Base-by-base conservation (phyloP, 92 coral and sea anemone genomes). In the Parazoanthus swiftii region DNA sequence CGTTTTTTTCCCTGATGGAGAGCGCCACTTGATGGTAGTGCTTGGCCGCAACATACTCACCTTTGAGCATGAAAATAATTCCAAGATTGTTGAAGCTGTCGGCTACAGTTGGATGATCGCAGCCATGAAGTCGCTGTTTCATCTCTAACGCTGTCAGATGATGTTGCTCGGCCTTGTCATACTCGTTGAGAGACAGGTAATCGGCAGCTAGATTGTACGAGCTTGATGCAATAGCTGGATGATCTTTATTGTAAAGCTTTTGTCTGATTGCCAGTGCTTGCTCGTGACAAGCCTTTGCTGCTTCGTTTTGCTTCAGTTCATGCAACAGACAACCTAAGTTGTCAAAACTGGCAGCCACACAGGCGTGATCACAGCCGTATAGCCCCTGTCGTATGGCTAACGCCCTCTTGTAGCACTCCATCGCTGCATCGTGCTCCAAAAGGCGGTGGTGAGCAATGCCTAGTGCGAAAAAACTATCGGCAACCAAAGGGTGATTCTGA, bases 361-460 rank as follows among this genome's bases (percentile, higher is more conserved):
- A 68, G 44, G 67, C 78, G 56, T 84, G 87, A 71, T 84, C 65
- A 16, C 87, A 25, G 42, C 87, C 87, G 44, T 84, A 72, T 8
- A 84, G 56, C 26, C 43, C 77, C 56, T 84, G 87, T 15, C 87
- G 78, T 29, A 73, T 70, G 18, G 87, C 87, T 44, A 84, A 73
- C 20, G 87, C 87, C 43, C 87, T 75, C 68, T 84, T 84, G 78
- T 84, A 84, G 46, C 87, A 84, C 29, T 84, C 87, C 87, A 84
- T 84, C 21, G 87, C 79, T 23, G 23, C 87, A 36, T 84, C 66
- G 39, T 84, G 15, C n/a, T 84, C 79, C 46, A 58, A 44, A 18
- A 84, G 87, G 18, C 68, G 87, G 26, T 84, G 76, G 89, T 88
- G 93, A 71, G 85, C 85, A 51, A 88, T 76, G 1, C 93, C 93